These are phyloP conservation scores for Chaetodon trifascialis DNA, from an alignment of 2,113 vertebrate genomes.

Conservation along the genomic window DNA sequence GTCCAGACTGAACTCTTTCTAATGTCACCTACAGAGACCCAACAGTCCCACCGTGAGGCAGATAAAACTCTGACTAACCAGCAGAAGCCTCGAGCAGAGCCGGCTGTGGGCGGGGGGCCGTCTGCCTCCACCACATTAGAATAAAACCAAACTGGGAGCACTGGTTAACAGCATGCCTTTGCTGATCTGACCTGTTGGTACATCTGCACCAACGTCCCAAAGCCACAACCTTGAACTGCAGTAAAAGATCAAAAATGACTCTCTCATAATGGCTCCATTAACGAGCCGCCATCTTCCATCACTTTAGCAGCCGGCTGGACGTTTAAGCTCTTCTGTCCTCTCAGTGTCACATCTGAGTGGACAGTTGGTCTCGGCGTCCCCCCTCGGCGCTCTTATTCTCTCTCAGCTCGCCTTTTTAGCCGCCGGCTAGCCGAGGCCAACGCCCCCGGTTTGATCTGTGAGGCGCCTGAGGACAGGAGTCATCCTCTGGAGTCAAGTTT, in stretches of 20 bases:
- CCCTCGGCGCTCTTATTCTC: conserved; percentile 6
- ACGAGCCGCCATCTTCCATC: background rate
- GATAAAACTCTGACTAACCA: too few species aligned
- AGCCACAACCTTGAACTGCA: background rate
- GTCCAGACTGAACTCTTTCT: too few species aligned
- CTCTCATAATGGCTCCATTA: background rate
- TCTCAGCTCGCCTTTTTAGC: conserved; percentile 37
- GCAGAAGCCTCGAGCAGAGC: too few species aligned
- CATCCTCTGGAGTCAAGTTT: conserved; percentile 46
- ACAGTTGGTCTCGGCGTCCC: conserved; percentile 6
- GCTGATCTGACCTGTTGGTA: background rate
- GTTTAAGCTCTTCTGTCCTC: conserved; percentile 34
- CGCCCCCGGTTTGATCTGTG: conserved; percentile 17
- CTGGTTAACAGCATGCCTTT: background rate
- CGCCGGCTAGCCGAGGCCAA: conserved; percentile 19
- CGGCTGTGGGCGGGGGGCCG: too few species aligned
- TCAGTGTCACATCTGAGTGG: conserved; percentile 29
- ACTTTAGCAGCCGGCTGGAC: conserved; percentile 20
- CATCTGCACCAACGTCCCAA: background rate
- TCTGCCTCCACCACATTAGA: background rate
- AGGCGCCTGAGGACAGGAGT: conserved; percentile 33
- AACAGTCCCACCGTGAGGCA: too few species aligned
- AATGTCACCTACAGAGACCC: too few species aligned
- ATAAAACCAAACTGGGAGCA: background rate
- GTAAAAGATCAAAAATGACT: background rate